Conservation (phyloP, 2,113 vertebrate species). For the Mormyrus lacerda region DNA sequence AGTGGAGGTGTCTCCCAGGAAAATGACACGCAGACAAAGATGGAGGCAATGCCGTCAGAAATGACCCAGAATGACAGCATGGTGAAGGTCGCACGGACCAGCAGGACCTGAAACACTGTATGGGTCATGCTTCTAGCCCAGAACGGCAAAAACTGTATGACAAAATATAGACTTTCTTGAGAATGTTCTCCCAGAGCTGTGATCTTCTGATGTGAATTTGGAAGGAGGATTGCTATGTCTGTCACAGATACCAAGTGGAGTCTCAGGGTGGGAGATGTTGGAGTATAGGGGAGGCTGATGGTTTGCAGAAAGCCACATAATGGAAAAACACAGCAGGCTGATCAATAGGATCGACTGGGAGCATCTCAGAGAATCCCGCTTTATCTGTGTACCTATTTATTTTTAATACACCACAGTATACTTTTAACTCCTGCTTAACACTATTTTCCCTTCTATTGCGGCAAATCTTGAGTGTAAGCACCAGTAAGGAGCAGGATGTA, state of each 20-base stretch:
- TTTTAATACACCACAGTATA: neutral
- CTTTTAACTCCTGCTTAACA: conserved; percentile 8
- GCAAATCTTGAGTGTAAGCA: neutral
- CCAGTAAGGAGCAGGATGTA: neutral
- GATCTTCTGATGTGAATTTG: neutral
- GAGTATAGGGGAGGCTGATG: neutral
- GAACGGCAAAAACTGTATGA: neutral
- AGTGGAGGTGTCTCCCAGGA: neutral
- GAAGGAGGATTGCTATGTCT: neutral
- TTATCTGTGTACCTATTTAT: conserved; percentile 3
- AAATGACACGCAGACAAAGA: neutral
- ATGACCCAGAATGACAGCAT: neutral
- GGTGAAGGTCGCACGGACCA: neutral
- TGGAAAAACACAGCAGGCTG: neutral
- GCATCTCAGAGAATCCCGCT: neutral
- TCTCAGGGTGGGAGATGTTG: neutral
- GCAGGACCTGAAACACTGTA: neutral
- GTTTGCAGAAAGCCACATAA: neutral
- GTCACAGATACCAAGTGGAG: neutral
- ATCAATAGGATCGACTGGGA: conserved; percentile 12
- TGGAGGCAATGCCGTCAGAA: neutral
- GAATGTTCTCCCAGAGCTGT: neutral
- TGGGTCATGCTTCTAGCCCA: neutral
- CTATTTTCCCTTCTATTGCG: neutral
- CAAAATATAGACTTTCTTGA: neutral